These are phyloP conservation scores for Tenualosa ilisha DNA, from an alignment of 2,797 vertebrate species.

Conservation along the genomic window DNA sequence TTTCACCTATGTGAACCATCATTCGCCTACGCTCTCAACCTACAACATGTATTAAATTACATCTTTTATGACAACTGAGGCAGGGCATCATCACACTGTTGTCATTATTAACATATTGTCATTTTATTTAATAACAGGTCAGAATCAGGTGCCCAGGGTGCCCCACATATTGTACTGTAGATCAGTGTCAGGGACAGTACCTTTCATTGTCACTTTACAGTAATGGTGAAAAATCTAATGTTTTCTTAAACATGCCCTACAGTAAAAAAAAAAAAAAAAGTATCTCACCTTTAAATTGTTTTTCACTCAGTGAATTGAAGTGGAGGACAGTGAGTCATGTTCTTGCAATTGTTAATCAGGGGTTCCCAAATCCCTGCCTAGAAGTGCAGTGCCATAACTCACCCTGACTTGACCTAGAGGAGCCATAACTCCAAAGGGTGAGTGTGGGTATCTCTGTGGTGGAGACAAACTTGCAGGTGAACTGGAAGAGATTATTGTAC, in stretches of 20 bases:
- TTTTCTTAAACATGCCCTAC: not conserved
- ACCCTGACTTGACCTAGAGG: not conserved
- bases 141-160: not conserved
- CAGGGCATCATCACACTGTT: not conserved
- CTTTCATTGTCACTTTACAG: not conserved
- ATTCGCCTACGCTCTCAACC: not conserved
- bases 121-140: not conserved
- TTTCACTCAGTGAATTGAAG: not conserved
- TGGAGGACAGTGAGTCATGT: not conserved
- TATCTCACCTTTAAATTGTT: not conserved
- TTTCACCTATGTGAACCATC: not conserved
- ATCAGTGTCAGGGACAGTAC: not conserved
- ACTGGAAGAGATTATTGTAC: not conserved
- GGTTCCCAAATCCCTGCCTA: not conserved
- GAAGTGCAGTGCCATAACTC: not conserved
- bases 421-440: not conserved
- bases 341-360: not conserved
- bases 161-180: not conserved
- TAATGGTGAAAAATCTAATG: not conserved
- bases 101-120: not conserved
- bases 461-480: not conserved
- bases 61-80: not conserved
- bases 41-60: not conserved
- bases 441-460: not conserved
- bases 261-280: no score